These are phyloP conservation scores for Mesochorus sp. DNA, from an alignment of 2,888 invertebrate species.

Conservation along the genomic window DNA sequence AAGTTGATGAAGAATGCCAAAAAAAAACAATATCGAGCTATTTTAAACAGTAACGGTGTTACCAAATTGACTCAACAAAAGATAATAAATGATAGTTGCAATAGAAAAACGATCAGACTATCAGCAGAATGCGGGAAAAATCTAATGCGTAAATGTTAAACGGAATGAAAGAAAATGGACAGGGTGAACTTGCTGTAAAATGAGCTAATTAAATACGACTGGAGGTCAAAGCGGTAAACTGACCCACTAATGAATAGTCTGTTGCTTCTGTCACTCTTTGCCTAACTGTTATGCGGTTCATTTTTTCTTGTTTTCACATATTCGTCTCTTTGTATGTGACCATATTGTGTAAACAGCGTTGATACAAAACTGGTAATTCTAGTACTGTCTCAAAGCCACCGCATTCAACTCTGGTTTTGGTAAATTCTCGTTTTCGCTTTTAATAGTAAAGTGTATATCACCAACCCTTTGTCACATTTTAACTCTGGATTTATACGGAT, in stretches of 20 bases:
- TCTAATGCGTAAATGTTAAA: no score
- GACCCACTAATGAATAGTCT: conserved; percentile 64
- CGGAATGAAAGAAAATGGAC: conserved; percentile 5
- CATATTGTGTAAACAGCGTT: conserved; percentile 29
- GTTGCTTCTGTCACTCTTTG: conserved; percentile 42
- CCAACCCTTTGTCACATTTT: conserved; percentile 46
- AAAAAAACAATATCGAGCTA: not conserved
- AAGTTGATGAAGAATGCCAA: not conserved
- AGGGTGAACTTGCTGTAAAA: conserved; percentile 51
- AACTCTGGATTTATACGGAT: not conserved
- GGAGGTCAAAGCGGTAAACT: conserved; percentile 62
- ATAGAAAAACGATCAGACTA: conserved; percentile 19
- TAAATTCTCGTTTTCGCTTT: conserved; percentile 20
- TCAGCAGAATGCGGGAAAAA: conserved; percentile 20
- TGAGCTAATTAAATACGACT: conserved; percentile 66
- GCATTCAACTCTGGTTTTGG: conserved; percentile 16
- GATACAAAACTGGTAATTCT: conserved; percentile 62
- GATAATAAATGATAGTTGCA: conserved; percentile 15
- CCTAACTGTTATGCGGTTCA: conserved; percentile 12
- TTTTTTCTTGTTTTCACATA: conserved; percentile 13
- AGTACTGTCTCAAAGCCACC: conserved; percentile 15
- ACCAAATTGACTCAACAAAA: not conserved
- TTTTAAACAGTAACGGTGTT: not conserved
- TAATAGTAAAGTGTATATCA: conserved; percentile 7
- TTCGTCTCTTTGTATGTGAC: conserved; percentile 1